A percentile compares a stretch with the other conserved stretches of the same genome.
Evolutionary conservation across 2,797 vertebrate species (phyloP).

Genomic region (Peromyscus eremicus): DNA sequence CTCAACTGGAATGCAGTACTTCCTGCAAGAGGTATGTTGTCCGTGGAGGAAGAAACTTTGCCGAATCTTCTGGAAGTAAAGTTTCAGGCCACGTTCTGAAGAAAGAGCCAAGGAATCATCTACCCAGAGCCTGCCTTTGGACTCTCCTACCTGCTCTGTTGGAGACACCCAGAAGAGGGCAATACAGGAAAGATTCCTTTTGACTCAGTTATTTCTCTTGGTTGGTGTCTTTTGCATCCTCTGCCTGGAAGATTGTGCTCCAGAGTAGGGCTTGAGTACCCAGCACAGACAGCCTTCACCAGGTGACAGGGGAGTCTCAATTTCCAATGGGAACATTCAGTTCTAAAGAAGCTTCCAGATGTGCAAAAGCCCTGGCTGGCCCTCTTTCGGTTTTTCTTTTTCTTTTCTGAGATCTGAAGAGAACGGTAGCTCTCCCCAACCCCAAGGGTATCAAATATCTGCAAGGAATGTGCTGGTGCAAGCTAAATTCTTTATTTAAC

Average conservation of each 20-base stretch:
- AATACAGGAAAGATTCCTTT: conserved; percentile 24
- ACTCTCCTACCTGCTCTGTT: neutral
- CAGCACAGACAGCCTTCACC: neutral
- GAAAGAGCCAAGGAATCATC: neutral
- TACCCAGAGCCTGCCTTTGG: neutral
- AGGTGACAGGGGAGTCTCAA: neutral
- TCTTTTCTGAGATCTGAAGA: neutral
- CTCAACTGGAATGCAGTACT: neutral
- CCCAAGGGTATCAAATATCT: neutral
- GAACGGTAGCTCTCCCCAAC: neutral
- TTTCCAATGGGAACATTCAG: neutral
- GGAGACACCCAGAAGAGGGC: conserved; percentile 43
- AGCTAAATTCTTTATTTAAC: conserved; percentile 15
- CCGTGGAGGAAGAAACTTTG: neutral
- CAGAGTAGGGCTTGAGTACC: neutral
- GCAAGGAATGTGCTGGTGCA: neutral
- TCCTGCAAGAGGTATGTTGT: neutral
- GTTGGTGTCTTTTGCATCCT: neutral
- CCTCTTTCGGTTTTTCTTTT: neutral
- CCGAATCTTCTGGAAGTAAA: neutral
- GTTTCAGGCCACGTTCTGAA: conserved; percentile 52
- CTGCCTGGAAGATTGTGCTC: neutral
- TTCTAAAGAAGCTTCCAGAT: neutral
- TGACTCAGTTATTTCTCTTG: neutral
- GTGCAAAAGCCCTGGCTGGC: neutral